These are phyloP conservation scores for Poecilia picta DNA, from an alignment of 2,797 vertebrate species.

Conservation along the genomic window DNA sequence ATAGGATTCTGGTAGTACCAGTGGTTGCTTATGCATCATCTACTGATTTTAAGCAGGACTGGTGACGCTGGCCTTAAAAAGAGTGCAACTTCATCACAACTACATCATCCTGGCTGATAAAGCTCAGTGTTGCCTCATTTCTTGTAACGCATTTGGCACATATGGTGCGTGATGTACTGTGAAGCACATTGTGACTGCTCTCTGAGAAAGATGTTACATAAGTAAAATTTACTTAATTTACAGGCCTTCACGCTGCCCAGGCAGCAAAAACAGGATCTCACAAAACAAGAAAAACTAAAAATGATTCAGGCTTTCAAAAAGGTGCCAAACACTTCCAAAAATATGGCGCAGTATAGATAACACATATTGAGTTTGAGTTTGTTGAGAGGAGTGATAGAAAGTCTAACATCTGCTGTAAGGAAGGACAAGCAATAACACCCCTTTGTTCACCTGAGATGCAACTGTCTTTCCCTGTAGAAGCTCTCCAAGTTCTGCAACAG, in stretches of 20 bases:
- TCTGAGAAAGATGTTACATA: too few relatives aligned
- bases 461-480: too few relatives aligned
- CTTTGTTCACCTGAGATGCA: too few relatives aligned
- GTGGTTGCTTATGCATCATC: background rate
- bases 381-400: background rate
- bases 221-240: background rate
- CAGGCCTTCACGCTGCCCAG: background rate
- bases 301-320: background rate
- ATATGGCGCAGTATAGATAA: background rate
- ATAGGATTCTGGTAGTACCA: background rate
- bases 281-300: background rate
- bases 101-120: background rate
- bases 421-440: too few relatives aligned
- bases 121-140: background rate
- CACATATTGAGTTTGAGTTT: background rate
- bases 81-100: background rate
- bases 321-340: background rate
- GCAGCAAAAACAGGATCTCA: background rate
- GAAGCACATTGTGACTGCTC: too few relatives aligned
- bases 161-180: background rate
- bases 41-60: background rate
- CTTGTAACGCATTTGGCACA: background rate
- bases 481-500: too few relatives aligned
- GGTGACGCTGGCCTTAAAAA: background rate
- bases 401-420: too few relatives aligned